These are phyloP conservation scores for Aphis craccivora DNA, from an alignment of 1,140 invertebrate species.

Conservation along the genomic window DNA sequence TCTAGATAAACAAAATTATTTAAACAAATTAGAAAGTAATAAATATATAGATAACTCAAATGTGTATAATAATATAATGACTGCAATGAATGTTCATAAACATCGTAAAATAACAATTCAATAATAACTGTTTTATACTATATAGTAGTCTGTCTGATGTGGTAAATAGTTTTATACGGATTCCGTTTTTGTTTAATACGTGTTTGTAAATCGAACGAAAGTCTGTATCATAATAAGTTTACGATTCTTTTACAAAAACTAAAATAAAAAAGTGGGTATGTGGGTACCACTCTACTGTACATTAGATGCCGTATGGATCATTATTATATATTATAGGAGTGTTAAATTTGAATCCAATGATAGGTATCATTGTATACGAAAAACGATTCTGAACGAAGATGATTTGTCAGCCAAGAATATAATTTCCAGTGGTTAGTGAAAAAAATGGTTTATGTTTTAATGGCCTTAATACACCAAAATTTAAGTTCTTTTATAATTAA, in stretches of 20 bases:
- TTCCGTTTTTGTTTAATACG: background rate
- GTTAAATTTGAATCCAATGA: no score
- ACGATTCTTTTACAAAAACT: background rate
- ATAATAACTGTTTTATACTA: background rate
- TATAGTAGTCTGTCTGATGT: background rate
- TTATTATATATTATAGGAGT: no score
- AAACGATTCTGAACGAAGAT: no score
- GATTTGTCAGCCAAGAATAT: no score
- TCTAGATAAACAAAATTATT: background rate
- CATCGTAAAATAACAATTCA: background rate
- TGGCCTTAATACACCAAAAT: no score
- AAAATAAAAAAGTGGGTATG: no score
- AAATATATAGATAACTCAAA: background rate
- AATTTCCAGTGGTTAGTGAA: no score
- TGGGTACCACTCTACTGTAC: no score
- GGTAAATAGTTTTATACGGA: background rate
- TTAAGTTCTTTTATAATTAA: no score
- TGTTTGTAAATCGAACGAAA: background rate
- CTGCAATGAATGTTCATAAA: background rate
- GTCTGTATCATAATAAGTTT: background rate
- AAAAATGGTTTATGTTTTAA: no score
- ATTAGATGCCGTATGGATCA: no score
- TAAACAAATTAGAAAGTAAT: background rate
- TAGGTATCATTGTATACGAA: no score
- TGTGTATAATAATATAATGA: background rate